Base-by-base conservation (phyloP, 2,113 vertebrate species). In the Trematocara variabile region DNA sequence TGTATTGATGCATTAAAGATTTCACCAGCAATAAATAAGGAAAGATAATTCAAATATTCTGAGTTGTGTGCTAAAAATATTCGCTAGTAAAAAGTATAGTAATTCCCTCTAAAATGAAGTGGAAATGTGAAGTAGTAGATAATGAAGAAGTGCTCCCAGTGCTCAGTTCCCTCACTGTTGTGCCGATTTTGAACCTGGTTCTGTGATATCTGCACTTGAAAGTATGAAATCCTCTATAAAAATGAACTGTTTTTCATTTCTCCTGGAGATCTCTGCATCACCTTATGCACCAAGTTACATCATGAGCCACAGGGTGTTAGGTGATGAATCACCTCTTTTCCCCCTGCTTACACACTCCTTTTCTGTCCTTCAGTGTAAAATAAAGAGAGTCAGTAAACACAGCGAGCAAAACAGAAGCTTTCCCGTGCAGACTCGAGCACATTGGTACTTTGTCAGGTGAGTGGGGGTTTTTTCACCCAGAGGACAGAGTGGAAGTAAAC, bases 281-380 rank as follows among this genome's bases (percentile, higher is more conserved):
- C 28, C 22, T 37, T 25, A 65, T 75, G 78, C 68, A 79, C 55
- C 33, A 50, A 13, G 86, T 90, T 84, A 75, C 89, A 86, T 91
- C 81, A 86, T 1, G 18, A 22, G 16, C 5, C n/a, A 30, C 44
- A 63, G 80, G 3, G 68, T 80, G 25, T 81, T 55, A 58, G 60
- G 30, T 16, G 22, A 80, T 79, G 68, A 82, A 81, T 83, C 85
- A 73, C 77, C 75, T 70, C 6, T 33, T 73, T 77, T 55, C 10
- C 48, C 50, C 22, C 13, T 22, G 16, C 58, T 63, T 11, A 30
- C 12, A 44, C 65, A 46, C 65, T 73, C 65, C 41, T 44, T 82
- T 20, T 41, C 6, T 3, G 58, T 65, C 63, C 41, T 60, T 86
- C 78, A 16, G 73, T 34, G 12, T 22, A 34, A 77, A 77, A 48